These are phyloP conservation scores for Galago senegalensis DNA, from an alignment of 2,797 vertebrate species.

Conservation along the genomic window DNA sequence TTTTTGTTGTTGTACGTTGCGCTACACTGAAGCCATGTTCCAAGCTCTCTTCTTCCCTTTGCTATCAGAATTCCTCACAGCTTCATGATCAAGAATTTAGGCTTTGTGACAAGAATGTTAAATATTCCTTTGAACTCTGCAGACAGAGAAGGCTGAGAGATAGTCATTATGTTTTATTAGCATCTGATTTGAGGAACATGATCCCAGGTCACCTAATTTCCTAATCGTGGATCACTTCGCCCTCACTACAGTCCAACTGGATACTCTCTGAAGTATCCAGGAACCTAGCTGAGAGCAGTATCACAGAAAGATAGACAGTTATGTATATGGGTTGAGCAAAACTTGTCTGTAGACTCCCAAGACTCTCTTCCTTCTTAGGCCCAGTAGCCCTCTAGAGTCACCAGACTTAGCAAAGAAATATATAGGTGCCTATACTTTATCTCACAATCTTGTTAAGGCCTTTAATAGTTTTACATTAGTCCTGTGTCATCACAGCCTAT, in stretches of 20 bases:
- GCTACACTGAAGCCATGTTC: background rate
- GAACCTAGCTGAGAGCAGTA: conserved; percentile 40
- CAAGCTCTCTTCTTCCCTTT: conserved; percentile 37
- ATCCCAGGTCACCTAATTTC: conserved; percentile 17
- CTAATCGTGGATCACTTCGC: conserved; percentile 27
- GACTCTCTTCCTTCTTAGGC: background rate
- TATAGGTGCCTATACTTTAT: background rate
- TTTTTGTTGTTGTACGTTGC: conserved; percentile 38
- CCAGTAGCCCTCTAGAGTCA: background rate
- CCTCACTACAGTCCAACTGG: background rate
- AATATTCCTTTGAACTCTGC: conserved; percentile 20
- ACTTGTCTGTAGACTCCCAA: background rate
- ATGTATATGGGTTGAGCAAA: background rate
- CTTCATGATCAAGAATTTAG: conserved; percentile 37
- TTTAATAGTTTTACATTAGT: background rate
- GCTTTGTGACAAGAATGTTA: conserved; percentile 60
- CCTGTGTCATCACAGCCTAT: background rate
- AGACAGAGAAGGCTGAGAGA: conserved; percentile 4
- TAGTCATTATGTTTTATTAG: conserved; percentile 42
- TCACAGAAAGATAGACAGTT: background rate
- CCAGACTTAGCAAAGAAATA: conserved; percentile 24
- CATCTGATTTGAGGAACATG: conserved; percentile 52
- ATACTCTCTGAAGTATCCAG: background rate
- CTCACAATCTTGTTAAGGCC: background rate
- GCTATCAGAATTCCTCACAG: conserved; percentile 50